A percentile compares a stretch with the other conserved stretches of the same genome.
phyloP scores from a whole-genome alignment of 2,888 invertebrate species.

The Diarsia dahlii region DNA sequence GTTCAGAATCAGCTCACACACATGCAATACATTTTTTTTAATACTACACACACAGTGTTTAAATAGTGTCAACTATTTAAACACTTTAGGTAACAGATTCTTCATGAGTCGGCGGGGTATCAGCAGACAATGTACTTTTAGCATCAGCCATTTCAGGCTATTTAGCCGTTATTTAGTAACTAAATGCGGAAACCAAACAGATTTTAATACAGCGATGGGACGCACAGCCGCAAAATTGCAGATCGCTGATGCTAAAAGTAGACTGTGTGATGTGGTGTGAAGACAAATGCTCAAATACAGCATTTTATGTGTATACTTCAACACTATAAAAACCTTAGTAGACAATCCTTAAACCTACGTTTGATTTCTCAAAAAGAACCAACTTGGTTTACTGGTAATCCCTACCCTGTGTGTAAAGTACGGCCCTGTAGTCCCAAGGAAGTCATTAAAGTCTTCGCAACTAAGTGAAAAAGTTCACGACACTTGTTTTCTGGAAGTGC shows the following conservation, averaged over 20 bases:
- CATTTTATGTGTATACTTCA: neutral
- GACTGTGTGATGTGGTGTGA: neutral
- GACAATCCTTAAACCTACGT: neutral
- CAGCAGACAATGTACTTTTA: no score
- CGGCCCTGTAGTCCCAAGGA: constrained; percentile 51
- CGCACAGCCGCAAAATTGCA: no score
- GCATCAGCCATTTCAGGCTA: no score
- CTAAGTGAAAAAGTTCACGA: constrained; percentile 70
- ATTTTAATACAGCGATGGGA: no score
- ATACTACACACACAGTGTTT: no score
- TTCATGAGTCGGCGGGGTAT: neutral
- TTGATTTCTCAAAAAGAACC: neutral
- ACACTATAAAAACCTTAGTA: neutral
- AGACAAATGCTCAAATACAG: neutral
- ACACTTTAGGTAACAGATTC: neutral
- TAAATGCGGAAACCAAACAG: no score
- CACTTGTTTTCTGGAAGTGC: constrained; percentile 61
- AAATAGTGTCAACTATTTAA: neutral
- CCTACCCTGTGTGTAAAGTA: constrained; percentile 2
- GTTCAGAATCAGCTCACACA: neutral
- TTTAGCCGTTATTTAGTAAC: no score
- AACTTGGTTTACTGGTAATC: neutral
- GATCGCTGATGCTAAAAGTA: no score
- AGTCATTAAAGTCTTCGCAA: constrained; percentile 69
- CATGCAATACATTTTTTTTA: no score